These are phyloP conservation scores for Acrocephalus scirpaceus DNA, from an alignment of 2,797 vertebrate species.

Conservation along the genomic window DNA sequence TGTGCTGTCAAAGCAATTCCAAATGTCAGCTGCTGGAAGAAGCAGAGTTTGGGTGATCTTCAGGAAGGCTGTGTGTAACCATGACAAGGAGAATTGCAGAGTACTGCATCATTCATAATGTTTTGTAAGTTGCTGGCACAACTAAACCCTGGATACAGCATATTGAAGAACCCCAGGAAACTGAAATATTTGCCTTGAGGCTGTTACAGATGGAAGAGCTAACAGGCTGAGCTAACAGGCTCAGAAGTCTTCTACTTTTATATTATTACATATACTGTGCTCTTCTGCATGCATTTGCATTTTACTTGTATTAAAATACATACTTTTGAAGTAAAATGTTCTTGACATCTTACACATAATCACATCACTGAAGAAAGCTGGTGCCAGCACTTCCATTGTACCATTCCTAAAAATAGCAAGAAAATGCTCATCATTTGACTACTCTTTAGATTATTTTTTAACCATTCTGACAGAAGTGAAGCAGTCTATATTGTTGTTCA, in stretches of 20 bases:
- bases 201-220: constrained; percentile 36
- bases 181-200: constrained; percentile 29
- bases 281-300: constrained; percentile 30
- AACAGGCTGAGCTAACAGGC: background rate
- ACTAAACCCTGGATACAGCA: background rate
- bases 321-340: constrained; percentile 38
- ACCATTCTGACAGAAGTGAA: background rate
- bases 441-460: background rate
- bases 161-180: constrained; percentile 5
- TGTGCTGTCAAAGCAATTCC: background rate
- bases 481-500: background rate
- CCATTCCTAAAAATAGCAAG: constrained; percentile 15
- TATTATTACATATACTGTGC: background rate
- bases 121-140: constrained; percentile 22
- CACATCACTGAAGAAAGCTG: background rate
- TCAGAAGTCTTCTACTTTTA: constrained; percentile 19
- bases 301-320: constrained; percentile 24
- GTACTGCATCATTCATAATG: background rate
- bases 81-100: background rate
- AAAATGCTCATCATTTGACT: background rate
- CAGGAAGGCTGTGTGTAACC: background rate
- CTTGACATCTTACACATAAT: background rate
- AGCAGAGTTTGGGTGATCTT: background rate
- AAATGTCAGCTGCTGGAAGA: background rate
- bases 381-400: background rate